These are phyloP conservation scores for Listrodromus nycthemerus DNA, from an alignment of 2,888 invertebrate genomes.

Conservation along the genomic window DNA sequence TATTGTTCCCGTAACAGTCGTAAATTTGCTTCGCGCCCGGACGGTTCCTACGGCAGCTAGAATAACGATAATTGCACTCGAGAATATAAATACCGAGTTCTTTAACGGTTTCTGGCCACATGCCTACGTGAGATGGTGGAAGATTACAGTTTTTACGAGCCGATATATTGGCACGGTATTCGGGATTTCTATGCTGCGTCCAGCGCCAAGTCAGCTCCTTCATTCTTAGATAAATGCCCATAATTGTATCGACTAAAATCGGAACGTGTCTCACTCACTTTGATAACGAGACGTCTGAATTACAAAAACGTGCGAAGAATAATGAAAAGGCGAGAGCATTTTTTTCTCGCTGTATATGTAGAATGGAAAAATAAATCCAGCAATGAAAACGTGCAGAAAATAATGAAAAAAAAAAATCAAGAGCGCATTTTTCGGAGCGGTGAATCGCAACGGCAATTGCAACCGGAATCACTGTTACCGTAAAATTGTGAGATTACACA, in stretches of 20 bases:
- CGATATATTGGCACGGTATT: neutral
- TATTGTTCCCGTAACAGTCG: constrained; percentile 57
- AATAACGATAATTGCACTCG: constrained; percentile 13
- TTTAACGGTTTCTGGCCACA: constrained; percentile 18
- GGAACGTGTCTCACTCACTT: neutral
- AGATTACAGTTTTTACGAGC: neutral
- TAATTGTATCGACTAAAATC: neutral
- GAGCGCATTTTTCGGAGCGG: neutral
- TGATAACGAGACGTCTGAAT: neutral
- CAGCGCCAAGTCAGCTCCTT: neutral
- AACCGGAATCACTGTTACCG: neutral
- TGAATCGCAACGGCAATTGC: constrained; percentile 1
- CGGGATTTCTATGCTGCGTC: neutral
- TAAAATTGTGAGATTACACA: constrained; percentile 12
- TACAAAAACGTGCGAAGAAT: neutral
- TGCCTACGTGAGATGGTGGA: neutral
- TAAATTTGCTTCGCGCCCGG: constrained; percentile 43
- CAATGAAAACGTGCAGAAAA: neutral
- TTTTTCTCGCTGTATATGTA: neutral
- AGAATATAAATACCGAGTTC: constrained; percentile 39
- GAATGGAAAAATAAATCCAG: neutral
- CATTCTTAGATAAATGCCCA: neutral
- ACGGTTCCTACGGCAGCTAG: neutral
- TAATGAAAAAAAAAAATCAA: neutral
- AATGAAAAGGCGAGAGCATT: neutral